A percentile compares a stretch with the other conserved stretches of the same genome.
phyloP scores from a whole-genome alignment of 2,113 vertebrate genomes.

The Sisor rabdophorus region DNA sequence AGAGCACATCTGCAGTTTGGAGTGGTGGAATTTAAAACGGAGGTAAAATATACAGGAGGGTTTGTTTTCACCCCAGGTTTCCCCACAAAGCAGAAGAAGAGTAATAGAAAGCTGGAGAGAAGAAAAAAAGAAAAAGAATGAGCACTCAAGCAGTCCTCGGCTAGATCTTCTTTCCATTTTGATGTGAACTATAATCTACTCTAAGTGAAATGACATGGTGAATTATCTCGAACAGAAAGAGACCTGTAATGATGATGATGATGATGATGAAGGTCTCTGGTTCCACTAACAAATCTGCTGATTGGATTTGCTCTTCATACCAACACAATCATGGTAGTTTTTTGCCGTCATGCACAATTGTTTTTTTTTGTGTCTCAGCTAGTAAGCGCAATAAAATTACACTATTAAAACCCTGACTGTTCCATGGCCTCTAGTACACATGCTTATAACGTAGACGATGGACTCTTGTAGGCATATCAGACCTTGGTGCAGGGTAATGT shows the following conservation, averaged over 20 bases:
- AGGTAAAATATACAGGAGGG: slow-evolving; percentile 65
- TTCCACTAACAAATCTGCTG: slow-evolving; percentile 44
- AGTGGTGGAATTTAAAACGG: slow-evolving; percentile 62
- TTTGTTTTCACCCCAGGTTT: slow-evolving; percentile 61
- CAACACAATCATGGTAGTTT: slow-evolving; percentile 32
- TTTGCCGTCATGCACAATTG: slow-evolving; percentile 5
- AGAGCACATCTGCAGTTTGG: slow-evolving; percentile 61
- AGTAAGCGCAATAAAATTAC: slow-evolving; percentile 8
- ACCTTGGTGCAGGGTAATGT: not conserved
- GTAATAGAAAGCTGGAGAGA: slow-evolving; percentile 50
- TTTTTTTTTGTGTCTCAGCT: slow-evolving; percentile 1
- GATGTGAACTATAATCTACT: slow-evolving; percentile 57
- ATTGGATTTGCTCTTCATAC: slow-evolving; percentile 59
- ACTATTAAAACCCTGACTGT: slow-evolving; percentile 3
- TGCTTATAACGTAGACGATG: not conserved
- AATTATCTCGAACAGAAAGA: slow-evolving; percentile 47
- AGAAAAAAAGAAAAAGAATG: slow-evolving; percentile 43
- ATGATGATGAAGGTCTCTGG: slow-evolving; percentile 46
- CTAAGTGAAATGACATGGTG: slow-evolving; percentile 72
- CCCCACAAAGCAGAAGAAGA: slow-evolving; percentile 51
- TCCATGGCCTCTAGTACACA: slow-evolving; percentile 16
- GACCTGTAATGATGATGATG: slow-evolving; percentile 43
- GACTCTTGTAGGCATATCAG: not conserved
- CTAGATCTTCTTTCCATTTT: slow-evolving; percentile 60
- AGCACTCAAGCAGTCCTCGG: slow-evolving; percentile 62